A percentile compares a stretch with the other conserved stretches of the same genome.
Conservation (phyloP, 2,888 invertebrate genomes). For the Heliconius aoede region DNA sequence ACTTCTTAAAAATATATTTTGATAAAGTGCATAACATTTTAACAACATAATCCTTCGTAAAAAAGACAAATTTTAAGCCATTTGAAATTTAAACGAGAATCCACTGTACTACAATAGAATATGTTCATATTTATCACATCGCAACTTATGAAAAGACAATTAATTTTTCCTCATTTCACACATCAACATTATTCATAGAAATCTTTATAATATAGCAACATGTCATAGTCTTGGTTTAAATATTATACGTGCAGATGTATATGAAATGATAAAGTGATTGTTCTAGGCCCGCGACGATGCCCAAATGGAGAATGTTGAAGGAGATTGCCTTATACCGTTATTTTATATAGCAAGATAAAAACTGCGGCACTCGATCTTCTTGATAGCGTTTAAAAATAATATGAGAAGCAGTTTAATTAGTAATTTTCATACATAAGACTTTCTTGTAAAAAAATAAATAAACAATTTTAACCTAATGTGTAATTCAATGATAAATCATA, state of each 20-base stretch:
- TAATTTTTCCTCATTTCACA: not conserved
- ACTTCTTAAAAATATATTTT: no score
- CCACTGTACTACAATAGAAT: not conserved
- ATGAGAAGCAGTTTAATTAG: not conserved
- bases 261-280: constrained; percentile 7
- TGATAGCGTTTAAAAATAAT: not conserved
- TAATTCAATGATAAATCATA: no score
- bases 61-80: not conserved
- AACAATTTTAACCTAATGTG: not conserved
- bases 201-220: constrained; percentile 4
- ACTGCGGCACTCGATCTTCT: not conserved
- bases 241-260: not conserved
- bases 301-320: constrained; percentile 21
- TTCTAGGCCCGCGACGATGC: constrained; percentile 13
- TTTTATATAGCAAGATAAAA: constrained; percentile 10
- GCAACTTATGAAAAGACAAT: not conserved
- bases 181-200: not conserved
- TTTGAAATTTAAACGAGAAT: not conserved
- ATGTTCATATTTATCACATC: not conserved
- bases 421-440: not conserved
- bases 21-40: not conserved
- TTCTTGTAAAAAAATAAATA: no score
- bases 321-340: constrained; percentile 24
- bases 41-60: not conserved
- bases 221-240: not conserved